Percentiles rank a stretch among this genome's conserved stretches.
Evolutionary conservation across 2,113 vertebrate species (phyloP).

Genomic region (Elephas maximus): DNA sequence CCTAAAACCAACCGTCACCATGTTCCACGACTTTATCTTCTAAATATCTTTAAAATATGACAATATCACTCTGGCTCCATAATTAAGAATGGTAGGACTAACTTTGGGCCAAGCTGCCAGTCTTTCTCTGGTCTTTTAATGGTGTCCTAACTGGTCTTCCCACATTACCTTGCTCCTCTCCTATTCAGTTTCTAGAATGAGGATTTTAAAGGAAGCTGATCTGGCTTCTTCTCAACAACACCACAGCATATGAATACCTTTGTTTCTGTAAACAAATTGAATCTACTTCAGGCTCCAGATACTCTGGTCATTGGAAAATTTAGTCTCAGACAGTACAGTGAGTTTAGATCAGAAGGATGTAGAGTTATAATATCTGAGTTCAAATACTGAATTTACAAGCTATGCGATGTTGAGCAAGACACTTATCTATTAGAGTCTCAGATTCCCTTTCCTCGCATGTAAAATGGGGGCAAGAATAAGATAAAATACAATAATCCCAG

Average conservation of each 20-base stretch:
- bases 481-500: background rate
- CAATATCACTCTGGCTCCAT: background rate
- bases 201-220: background rate
- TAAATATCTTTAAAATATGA: constrained; percentile 27
- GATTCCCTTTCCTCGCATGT: background rate
- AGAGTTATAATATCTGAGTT: background rate
- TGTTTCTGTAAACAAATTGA: constrained; percentile 39
- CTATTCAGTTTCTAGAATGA: background rate
- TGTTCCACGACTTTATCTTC: background rate
- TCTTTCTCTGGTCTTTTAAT: background rate
- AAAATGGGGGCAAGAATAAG: background rate
- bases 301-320: background rate
- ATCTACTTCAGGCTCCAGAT: background rate
- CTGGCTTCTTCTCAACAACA: background rate
- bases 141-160: background rate
- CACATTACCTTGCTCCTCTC: background rate
- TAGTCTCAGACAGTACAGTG: background rate
- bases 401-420: background rate
- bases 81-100: background rate
- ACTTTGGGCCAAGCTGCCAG: background rate
- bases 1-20: background rate
- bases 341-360: background rate
- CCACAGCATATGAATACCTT: background rate
- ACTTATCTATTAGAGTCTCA: background rate
- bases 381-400: background rate